Conservation (phyloP, 1,140 invertebrate species). For the Platorchestia sp. region DNA sequence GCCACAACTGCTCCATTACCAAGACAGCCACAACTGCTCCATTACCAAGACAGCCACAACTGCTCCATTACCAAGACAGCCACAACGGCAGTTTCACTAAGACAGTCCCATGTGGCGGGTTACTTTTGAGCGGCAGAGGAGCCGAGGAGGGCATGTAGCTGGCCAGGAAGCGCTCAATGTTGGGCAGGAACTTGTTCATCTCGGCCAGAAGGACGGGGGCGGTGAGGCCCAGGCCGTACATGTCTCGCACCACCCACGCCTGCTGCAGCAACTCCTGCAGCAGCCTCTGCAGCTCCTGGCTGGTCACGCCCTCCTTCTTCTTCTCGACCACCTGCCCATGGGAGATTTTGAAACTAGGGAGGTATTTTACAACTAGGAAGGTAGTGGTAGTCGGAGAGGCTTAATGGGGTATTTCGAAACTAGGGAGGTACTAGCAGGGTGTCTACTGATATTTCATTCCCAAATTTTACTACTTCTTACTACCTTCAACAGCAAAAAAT, state of each 20-base stretch:
- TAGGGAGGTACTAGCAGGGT: too few species aligned
- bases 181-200: conserved; percentile 64
- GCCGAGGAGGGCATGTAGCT: conserved; percentile 56
- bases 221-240: conserved; percentile 60
- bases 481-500: too few species aligned
- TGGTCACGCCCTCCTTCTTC: conserved; percentile 56
- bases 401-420: background rate
- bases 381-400: background rate
- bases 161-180: conserved; percentile 61
- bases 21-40: too few species aligned
- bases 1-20: too few species aligned
- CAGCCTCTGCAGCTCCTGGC: conserved; percentile 50
- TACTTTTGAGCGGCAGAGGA: background rate
- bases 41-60: too few species aligned
- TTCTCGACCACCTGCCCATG: conserved; percentile 56
- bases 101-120: too few species aligned
- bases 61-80: too few species aligned
- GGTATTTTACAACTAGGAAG: background rate
- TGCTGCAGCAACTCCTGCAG: conserved; percentile 59
- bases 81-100: too few species aligned
- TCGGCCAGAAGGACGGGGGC: conserved; percentile 58
- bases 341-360: background rate
- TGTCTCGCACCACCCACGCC: conserved; percentile 59
- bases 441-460: too few species aligned
- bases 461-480: too few species aligned